Conservation (phyloP, 1,140 invertebrate species). For the Mactra quadrangularis region DNA sequence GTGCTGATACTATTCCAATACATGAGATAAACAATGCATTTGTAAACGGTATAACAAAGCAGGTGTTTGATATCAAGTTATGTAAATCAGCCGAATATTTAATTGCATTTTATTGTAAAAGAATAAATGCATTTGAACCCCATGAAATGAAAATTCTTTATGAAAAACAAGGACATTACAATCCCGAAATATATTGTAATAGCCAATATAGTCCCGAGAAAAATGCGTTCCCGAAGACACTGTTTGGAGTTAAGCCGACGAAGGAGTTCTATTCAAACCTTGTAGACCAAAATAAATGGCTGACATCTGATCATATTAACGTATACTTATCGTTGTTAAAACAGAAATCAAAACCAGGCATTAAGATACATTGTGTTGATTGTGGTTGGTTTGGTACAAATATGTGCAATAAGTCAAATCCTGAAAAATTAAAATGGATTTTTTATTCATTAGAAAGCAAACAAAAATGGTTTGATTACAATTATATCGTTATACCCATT, state of each 20-base stretch:
- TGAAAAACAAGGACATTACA: not conserved
- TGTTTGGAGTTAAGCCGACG: not conserved
- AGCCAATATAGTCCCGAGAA: not conserved
- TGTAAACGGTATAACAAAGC: not conserved
- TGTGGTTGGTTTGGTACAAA: not conserved
- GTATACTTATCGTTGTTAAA: not conserved
- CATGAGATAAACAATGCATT: not conserved
- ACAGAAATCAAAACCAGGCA: not conserved
- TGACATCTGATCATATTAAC: constrained; percentile 21
- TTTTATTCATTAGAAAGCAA: not conserved
- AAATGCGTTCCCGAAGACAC: not conserved
- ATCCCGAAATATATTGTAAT: not conserved
- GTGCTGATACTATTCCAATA: not conserved
- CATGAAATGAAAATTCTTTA: not conserved
- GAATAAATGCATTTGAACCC: not conserved
- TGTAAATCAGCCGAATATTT: not conserved
- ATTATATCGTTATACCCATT: constrained; percentile 15
- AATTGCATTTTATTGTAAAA: not conserved
- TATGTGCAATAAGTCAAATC: not conserved
- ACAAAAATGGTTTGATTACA: not conserved
- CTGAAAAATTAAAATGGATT: not conserved
- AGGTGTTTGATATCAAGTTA: not conserved
- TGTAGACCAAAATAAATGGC: not conserved
- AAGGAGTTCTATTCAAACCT: not conserved
- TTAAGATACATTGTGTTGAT: not conserved